phyloP scores from a whole-genome alignment of 2,888 invertebrate species.

The Tortricodes alternella region DNA sequence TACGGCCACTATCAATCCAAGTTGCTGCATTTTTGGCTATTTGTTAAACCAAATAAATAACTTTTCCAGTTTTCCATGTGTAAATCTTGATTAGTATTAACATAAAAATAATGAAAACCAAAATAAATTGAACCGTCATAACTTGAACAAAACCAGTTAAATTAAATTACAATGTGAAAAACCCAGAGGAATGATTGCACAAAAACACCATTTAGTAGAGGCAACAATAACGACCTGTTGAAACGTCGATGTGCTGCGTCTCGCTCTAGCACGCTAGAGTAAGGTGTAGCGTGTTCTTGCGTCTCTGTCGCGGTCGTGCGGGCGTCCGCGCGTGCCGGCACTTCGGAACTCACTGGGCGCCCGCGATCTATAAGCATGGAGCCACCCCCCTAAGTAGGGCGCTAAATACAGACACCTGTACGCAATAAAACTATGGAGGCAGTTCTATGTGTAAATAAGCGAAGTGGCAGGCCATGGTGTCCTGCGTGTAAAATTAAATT shows the following conservation, averaged over 20 bases:
- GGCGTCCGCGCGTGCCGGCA: slow-evolving; percentile 71
- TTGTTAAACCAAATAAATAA: background rate
- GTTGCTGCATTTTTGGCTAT: too few relatives aligned
- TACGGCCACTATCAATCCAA: too few relatives aligned
- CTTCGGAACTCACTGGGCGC: slow-evolving; percentile 69
- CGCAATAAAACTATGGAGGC: slow-evolving; percentile 34
- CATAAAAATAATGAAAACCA: background rate
- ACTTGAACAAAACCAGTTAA: background rate
- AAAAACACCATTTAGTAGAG: slow-evolving; percentile 73
- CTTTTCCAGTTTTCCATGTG: background rate
- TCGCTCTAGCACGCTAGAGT: slow-evolving; percentile 51
- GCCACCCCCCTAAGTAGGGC: slow-evolving; percentile 63
- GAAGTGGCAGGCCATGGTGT: background rate
- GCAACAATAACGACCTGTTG: slow-evolving; percentile 81
- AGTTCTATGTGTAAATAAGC: slow-evolving; percentile 18
- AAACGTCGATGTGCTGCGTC: slow-evolving; percentile 62
- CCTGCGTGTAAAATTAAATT: too few relatives aligned
- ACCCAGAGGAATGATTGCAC: slow-evolving; percentile 68
- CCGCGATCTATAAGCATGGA: slow-evolving; percentile 73
- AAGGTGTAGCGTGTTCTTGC: slow-evolving; percentile 46
- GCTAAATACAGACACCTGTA: slow-evolving; percentile 78
- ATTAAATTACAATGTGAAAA: background rate
- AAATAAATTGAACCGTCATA: background rate
- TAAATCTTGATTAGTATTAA: background rate
- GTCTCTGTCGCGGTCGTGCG: slow-evolving; percentile 56